Evolutionary conservation across 1,140 invertebrate genomes (phyloP), one percentile per base, ranked within the genome.

Genomic region (Agraylea sexmaculata): DNA sequence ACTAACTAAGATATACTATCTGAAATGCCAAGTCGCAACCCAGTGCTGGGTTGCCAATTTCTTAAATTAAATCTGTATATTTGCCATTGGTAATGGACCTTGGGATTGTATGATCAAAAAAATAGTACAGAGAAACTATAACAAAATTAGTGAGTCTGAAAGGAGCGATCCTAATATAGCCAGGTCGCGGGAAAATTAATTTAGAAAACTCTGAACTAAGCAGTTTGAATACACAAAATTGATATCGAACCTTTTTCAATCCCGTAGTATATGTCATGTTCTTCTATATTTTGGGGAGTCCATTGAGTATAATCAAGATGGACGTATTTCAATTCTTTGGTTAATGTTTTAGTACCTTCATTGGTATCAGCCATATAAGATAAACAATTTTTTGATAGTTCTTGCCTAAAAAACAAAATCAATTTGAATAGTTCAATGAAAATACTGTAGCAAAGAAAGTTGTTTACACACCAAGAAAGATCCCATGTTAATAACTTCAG

Each of bases 401-500:
- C 40, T 13, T 62, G 54, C 39, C 64, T 68, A 54, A 4, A 57
- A 57, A 41, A 23, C 10, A 42, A 22, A 40, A 29, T 27, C 31
- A 34, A 27, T 8, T 27, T 27, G 7, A 13, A 32, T 32, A 6
- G 17, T 32, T 6, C 12, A 13, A 6, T 32, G 30, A 13, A 13
- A 8, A 32, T 10, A 32, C 6, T 21, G n/a, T 28, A 15, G n/a
- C n/a, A n/a, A 38, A 37, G 20, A 34, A 11, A 2, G n/a, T n/a
- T n/a, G n/a, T n/a, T 10, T 15, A 43, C 46, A 46, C 28, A 68
- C 71, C 72, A 72, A 37, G 68, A 64, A 40, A 68, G 58, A 33
- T 64, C 62, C 73, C 74, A 76, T 6, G 62, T 68, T 2, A 75
- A 53, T 7, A 64, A 64, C 49, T 73, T 70, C 33, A 70, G 62